Conservation (phyloP, 2,797 vertebrate species). For the Eulemur coronatus region DNA sequence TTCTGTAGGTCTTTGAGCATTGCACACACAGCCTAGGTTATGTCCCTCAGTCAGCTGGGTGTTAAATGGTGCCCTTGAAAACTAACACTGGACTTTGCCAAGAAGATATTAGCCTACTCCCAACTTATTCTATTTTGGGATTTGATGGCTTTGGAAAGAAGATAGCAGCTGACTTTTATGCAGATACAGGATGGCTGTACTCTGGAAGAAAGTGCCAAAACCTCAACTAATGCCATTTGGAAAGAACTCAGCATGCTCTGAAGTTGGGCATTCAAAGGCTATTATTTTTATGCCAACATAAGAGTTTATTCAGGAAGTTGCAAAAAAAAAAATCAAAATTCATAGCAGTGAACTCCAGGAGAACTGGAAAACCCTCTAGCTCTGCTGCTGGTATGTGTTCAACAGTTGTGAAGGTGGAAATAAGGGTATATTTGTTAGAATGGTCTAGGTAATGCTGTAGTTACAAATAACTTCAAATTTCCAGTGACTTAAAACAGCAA, state of each 20-base stretch:
- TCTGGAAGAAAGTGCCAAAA: conserved; percentile 60
- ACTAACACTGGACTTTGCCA: conserved; percentile 51
- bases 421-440: background rate
- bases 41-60: background rate
- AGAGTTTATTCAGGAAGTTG: conserved; percentile 67
- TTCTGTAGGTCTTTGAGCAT: conserved; percentile 29
- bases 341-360: conserved; percentile 9
- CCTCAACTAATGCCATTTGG: conserved; percentile 65
- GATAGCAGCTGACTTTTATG: conserved; percentile 71
- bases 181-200: conserved; percentile 55
- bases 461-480: conserved; percentile 19
- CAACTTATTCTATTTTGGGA: conserved; percentile 67
- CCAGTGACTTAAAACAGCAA: background rate
- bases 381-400: background rate
- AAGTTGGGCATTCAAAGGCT: conserved; percentile 59
- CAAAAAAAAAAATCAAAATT: background rate
- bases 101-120: conserved; percentile 59
- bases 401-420: background rate
- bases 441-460: background rate
- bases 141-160: conserved; percentile 73
- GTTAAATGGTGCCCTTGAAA: conserved; percentile 63
- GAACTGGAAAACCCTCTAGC: conserved; percentile 36
- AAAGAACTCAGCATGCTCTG: conserved; percentile 56
- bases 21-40: conserved; percentile 5
- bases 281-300: conserved; percentile 66